phyloP scores from a whole-genome alignment of 2,797 vertebrate species.

The Acipenser oxyrinchus region DNA sequence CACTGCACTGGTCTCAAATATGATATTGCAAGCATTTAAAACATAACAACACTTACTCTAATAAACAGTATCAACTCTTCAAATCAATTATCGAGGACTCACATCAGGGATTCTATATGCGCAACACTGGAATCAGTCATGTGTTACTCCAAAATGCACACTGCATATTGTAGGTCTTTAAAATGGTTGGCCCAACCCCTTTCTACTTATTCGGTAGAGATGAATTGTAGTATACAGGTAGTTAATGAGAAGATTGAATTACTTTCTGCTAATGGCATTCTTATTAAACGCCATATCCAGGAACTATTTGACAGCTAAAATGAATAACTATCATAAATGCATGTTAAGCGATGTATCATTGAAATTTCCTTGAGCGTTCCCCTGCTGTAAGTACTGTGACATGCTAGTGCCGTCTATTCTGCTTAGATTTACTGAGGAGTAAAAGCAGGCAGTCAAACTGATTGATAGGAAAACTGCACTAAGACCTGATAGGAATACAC shows the following conservation, averaged over 20 bases:
- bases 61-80: too few species aligned
- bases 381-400: conserved; percentile 24
- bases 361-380: conserved; percentile 41
- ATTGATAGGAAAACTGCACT: conserved; percentile 39
- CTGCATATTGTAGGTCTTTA: too few species aligned
- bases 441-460: conserved; percentile 52
- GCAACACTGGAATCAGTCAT: too few species aligned
- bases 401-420: conserved; percentile 18
- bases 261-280: conserved; percentile 40
- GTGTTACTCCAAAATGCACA: too few species aligned
- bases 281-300: conserved; percentile 36
- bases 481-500: too few species aligned
- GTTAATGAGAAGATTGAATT: conserved; percentile 53
- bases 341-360: conserved; percentile 28
- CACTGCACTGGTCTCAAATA: too few species aligned
- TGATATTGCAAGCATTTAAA: too few species aligned
- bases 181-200: too few species aligned
- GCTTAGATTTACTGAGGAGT: conserved; percentile 49
- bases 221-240: conserved; percentile 48
- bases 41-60: too few species aligned
- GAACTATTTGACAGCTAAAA: conserved; percentile 44
- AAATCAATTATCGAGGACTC: too few species aligned
- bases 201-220: conserved; percentile 26
- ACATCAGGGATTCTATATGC: too few species aligned
- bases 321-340: conserved; percentile 59